Base-by-base conservation (phyloP, 92 coral and sea anemone genomes). In the Zoanthus sansibaricus region DNA sequence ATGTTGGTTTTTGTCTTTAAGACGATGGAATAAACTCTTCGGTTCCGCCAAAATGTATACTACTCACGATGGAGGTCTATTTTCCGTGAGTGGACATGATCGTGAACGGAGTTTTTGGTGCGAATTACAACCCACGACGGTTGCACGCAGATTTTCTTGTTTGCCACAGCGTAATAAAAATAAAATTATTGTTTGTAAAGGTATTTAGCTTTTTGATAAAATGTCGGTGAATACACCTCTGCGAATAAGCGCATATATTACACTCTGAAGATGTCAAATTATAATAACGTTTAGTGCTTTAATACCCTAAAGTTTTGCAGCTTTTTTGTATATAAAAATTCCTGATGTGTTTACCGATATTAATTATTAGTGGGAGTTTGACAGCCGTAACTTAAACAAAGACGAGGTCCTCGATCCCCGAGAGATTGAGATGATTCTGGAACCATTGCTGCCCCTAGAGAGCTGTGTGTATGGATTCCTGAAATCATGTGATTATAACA, bases 401-500 rank as follows among this genome's bases (percentile, higher is more conserved):
- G 79, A 92, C 71, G 94, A 83, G 2, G 67, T 75, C 31, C 90
- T 94, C 48, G 95, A 94, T 71, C 74, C 61, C 61, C 78, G 84
- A 4, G 98, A 94, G 83, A 75, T 94, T 78, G 83, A 83, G 76
- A 15, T 32, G 72, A 92, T 92, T 87, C 73, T 94, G 20, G 93
- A 92, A 18, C 90, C 77, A 64, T 85, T 94, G 37, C 70, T 87
- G 10, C 86, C 86, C 21, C 61, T 74, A 16, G 98, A 94, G 74
- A 88, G 82, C 62, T 94, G 98, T 77, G 91, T 94, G 91, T 75
- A 92, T 17, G 98, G 92, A 54, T 92, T 94, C 72, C 69, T 94
- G 76, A 83, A 88, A 67, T 87, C 95, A 14, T 94, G 98, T 76
- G 94, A 92, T 84, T 94, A 87, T 37, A 94, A 94, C 72, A 86